These are phyloP conservation scores for Theocolax elegans DNA, from an alignment of 1,140 invertebrate genomes.

Conservation along the genomic window DNA sequence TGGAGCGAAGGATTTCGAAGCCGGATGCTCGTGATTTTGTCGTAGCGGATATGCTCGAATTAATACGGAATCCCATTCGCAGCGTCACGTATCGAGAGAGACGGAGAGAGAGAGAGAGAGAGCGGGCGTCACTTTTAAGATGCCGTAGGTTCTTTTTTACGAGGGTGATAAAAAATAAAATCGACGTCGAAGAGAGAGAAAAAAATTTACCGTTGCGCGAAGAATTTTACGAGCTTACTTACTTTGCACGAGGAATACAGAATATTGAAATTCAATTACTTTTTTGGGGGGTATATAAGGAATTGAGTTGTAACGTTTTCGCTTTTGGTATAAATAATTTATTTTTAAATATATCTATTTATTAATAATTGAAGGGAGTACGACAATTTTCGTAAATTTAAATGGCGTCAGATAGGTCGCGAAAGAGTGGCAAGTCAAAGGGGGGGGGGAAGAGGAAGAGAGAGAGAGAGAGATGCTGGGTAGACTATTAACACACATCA, in stretches of 20 bases:
- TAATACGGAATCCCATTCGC: conserved; percentile 38
- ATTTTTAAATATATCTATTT: too few species aligned
- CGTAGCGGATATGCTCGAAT: conserved; percentile 42
- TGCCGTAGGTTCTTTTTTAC: not conserved
- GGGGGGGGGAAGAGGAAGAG: not conserved
- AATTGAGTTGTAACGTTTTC: too few species aligned
- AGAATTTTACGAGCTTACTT: too few species aligned
- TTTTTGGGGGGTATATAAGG: too few species aligned
- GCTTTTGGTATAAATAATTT: too few species aligned
- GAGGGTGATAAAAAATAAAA: not conserved
- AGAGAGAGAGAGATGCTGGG: conserved; percentile 42
- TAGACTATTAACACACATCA: conserved; percentile 66
- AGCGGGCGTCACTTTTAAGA: not conserved
- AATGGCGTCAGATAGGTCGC: too few species aligned
- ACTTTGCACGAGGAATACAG: too few species aligned
- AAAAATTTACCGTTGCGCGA: too few species aligned
- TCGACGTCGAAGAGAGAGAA: not conserved
- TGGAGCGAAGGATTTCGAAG: conserved; percentile 1
- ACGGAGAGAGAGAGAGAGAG: not conserved
- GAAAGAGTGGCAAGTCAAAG: not conserved
- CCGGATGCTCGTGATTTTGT: conserved; percentile 42
- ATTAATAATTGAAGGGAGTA: too few species aligned
- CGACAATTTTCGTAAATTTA: too few species aligned
- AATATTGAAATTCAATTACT: too few species aligned
- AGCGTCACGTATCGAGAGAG: conserved; percentile 27